Percentiles rank a stretch among this genome's conserved stretches.
Evolutionary conservation across 2,888 invertebrate genomes (phyloP).

Genomic region (Panopea generosa): DNA sequence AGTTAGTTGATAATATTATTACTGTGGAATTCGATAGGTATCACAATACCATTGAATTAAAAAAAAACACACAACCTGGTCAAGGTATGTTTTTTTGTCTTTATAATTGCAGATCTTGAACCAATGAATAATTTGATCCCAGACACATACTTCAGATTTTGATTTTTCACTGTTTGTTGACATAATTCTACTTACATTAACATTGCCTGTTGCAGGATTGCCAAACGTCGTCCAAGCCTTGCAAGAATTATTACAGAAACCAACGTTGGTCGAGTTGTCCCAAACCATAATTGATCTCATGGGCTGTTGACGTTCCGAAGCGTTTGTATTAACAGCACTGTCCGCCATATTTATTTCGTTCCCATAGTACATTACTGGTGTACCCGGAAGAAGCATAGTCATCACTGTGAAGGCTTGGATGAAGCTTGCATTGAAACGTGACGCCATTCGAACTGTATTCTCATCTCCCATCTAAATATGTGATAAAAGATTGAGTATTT

Average conservation of each 20-base stretch:
- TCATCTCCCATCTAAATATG: conserved; percentile 78
- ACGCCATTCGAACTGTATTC: conserved; percentile 61
- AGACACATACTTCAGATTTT: too few relatives aligned
- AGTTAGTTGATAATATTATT: too few relatives aligned
- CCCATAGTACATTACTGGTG: conserved; percentile 94
- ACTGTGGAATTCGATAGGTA: too few relatives aligned
- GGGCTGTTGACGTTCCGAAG: conserved; percentile 51
- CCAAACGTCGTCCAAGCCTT: conserved; percentile 67
- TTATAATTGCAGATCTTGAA: too few relatives aligned
- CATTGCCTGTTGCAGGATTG: conserved; percentile 62
- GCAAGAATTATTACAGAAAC: conserved; percentile 68
- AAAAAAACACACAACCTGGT: too few relatives aligned
- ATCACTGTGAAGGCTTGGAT: conserved; percentile 91
- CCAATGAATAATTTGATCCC: too few relatives aligned
- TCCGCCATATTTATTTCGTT: conserved; percentile 93
- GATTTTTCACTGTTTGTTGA: too few relatives aligned
- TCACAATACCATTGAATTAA: too few relatives aligned
- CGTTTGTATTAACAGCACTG: neutral
- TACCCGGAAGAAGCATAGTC: conserved; percentile 92
- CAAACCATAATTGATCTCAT: conserved; percentile 81
- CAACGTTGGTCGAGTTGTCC: conserved; percentile 72
- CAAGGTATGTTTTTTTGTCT: too few relatives aligned
- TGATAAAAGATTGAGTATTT: too few relatives aligned
- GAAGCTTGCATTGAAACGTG: conserved; percentile 63
- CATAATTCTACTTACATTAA: conserved; percentile 70